phyloP scores from a whole-genome alignment of 2,113 vertebrate species.

The Glareola pratincola region DNA sequence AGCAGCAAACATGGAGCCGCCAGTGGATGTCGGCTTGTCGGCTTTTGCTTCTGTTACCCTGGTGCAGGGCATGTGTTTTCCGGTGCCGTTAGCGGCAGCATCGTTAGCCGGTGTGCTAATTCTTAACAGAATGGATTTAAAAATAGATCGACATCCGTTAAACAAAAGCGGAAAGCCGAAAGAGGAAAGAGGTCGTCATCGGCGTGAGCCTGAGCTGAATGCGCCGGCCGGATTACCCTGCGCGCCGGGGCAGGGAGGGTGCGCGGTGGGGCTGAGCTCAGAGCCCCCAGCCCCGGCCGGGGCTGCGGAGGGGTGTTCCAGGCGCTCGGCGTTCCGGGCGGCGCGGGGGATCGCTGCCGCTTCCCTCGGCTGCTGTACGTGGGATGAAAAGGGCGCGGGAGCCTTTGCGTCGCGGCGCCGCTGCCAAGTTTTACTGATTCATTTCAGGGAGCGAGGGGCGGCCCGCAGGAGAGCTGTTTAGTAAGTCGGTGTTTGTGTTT shows the following conservation, averaged over 20 bases:
- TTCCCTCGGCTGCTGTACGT: fast-evolving
- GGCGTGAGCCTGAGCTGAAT: background rate
- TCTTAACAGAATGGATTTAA: slow-evolving; percentile 30
- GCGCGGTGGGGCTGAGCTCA: background rate
- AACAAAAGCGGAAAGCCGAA: background rate
- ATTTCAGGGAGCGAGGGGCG: background rate
- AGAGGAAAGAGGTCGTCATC: background rate
- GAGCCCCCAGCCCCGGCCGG: background rate
- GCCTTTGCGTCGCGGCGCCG: background rate
- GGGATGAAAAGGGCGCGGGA: background rate
- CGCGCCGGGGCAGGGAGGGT: background rate
- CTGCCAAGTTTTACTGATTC: background rate
- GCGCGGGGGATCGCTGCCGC: background rate
- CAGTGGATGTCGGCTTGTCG: background rate
- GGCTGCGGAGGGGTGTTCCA: background rate
- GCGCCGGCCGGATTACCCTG: background rate
- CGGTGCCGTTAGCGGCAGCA: background rate
- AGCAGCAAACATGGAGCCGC: background rate
- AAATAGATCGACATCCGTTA: slow-evolving; percentile 23
- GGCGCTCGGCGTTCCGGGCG: background rate
- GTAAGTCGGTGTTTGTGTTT: background rate
- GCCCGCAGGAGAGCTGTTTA: background rate
- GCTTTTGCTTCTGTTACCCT: background rate
- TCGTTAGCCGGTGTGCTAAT: background rate
- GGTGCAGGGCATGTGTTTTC: slow-evolving; percentile 32